Percentiles rank a stretch among this genome's conserved stretches.
Evolutionary conservation across 2,797 vertebrate species (phyloP).

Genomic region (Euphonia xanthogaster): DNA sequence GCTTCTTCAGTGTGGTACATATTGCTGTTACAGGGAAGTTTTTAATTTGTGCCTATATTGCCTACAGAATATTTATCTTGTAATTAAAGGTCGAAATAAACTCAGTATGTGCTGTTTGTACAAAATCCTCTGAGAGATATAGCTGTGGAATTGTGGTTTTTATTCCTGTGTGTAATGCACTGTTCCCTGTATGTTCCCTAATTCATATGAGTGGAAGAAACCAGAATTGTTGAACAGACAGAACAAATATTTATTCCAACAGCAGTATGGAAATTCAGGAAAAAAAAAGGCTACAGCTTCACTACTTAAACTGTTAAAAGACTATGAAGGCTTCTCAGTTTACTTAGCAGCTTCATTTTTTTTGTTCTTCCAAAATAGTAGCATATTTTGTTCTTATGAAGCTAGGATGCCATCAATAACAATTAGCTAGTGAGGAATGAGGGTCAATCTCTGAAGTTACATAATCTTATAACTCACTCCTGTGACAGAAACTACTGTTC

Average conservation of each 20-base stretch:
- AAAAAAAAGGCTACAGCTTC: background rate
- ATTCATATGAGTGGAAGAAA: background rate
- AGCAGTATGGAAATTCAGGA: background rate
- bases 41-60: background rate
- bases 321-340: background rate
- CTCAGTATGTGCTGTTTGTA: background rate
- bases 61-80: background rate
- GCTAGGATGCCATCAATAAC: background rate
- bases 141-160: background rate
- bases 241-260: background rate
- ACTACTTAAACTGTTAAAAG: background rate
- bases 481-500: background rate
- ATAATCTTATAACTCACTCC: background rate
- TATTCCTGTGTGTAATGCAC: background rate
- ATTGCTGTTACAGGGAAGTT: background rate
- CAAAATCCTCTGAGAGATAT: background rate
- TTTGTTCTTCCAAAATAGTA: background rate
- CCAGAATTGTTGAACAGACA: fast-evolving
- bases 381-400: background rate
- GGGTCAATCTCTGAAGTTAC: background rate
- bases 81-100: background rate
- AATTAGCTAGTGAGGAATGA: background rate
- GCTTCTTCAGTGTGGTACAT: background rate
- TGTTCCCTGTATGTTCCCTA: background rate
- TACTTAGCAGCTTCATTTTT: background rate